Conservation (phyloP, 1,140 invertebrate species). For the Drosophila bipectinata region DNA sequence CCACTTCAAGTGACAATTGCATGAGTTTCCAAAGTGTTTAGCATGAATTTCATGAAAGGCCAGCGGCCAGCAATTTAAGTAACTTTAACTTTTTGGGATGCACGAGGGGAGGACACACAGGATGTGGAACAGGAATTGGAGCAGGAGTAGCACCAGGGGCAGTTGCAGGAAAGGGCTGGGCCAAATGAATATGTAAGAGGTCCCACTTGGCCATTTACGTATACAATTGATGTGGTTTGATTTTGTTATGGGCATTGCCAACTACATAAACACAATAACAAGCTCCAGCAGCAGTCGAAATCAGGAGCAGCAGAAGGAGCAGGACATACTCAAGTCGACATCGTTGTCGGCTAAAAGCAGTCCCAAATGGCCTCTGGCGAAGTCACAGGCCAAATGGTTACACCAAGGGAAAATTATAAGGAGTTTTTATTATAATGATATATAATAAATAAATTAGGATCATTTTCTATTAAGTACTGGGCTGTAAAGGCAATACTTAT, state of each 20-base stretch:
- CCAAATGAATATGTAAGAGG: conserved; percentile 78
- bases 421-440: background rate
- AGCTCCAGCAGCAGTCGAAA: conserved; percentile 8
- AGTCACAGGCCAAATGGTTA: conserved; percentile 10
- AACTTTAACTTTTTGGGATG: conserved; percentile 36
- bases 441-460: background rate
- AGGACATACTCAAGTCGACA: conserved; percentile 43
- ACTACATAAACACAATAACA: conserved; percentile 71
- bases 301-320: background rate
- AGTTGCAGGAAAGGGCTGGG: background rate
- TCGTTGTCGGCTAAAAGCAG: conserved; percentile 54
- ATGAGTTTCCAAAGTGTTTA: conserved; percentile 73
- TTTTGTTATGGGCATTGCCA: conserved; percentile 75
- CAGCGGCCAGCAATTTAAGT: conserved; percentile 55
- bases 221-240: conserved; percentile 81
- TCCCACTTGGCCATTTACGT: conserved; percentile 80
- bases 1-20: conserved; percentile 67
- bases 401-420: background rate
- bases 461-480: background rate
- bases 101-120: background rate
- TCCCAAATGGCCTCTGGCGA: conserved; percentile 55
- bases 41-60: conserved; percentile 69
- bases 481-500: background rate
- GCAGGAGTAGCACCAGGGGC: background rate
- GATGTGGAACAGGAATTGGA: background rate